Percentiles rank a stretch among this genome's conserved stretches.
Conservation (phyloP, 2,888 invertebrate species). For the Hanleya hanleyi region DNA sequence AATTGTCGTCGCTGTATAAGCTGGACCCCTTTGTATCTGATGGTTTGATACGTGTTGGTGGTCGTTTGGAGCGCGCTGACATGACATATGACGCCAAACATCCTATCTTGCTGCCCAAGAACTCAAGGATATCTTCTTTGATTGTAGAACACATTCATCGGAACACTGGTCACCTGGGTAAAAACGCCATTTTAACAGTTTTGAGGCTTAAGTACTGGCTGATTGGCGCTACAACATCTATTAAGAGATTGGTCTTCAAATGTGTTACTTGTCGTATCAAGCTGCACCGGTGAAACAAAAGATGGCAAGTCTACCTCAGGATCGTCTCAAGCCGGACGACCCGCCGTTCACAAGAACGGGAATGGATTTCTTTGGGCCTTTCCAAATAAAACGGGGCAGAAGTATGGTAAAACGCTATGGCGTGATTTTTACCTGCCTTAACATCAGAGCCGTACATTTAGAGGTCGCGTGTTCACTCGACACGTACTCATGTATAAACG, state of each 20-base stretch:
- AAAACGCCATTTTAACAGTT: not conserved
- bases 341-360: no score
- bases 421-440: no score
- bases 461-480: no score
- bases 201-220: not conserved
- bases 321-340: no score
- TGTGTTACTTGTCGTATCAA: conserved; percentile 6
- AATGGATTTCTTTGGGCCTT: no score
- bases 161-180: not conserved
- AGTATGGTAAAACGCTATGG: no score
- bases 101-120: not conserved
- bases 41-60: not conserved
- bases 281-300: not conserved
- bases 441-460: no score
- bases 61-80: not conserved
- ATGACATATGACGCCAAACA: not conserved
- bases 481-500: no score
- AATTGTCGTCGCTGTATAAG: not conserved
- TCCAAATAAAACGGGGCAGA: no score
- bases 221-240: not conserved
- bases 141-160: not conserved
- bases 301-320: not conserved
- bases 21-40: not conserved
- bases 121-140: not conserved
- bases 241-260: not conserved